Percentiles rank a stretch among this genome's conserved stretches.
phyloP scores from a whole-genome alignment of 2,113 vertebrate species.

The Thalassarche chlororhynchos region DNA sequence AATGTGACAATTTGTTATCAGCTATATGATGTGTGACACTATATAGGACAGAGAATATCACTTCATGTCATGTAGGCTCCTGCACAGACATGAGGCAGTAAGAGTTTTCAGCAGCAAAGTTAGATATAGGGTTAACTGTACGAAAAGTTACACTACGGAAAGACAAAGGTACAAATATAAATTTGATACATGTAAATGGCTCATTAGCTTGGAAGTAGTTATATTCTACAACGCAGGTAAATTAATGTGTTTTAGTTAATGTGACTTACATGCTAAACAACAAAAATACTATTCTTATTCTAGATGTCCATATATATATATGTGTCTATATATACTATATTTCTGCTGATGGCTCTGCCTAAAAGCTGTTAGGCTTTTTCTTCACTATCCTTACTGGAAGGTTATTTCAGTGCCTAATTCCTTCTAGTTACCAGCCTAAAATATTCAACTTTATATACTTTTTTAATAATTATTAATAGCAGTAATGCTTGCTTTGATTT shows the following conservation, averaged over 20 bases:
- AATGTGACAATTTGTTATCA: not conserved
- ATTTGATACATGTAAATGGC: not conserved
- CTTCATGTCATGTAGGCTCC: not conserved
- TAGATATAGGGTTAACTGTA: not conserved
- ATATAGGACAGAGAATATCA: not conserved
- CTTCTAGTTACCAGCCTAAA: not conserved
- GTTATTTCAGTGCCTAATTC: slow-evolving; percentile 10
- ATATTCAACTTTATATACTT: slow-evolving; percentile 38
- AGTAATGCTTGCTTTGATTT: slow-evolving; percentile 29
- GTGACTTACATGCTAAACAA: not conserved
- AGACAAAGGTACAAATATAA: accelerated
- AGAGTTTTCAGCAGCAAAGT: not conserved
- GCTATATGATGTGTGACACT: accelerated
- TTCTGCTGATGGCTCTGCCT: not conserved
- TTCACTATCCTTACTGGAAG: not conserved
- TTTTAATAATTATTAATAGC: slow-evolving; percentile 20
- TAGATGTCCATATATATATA: too few relatives aligned
- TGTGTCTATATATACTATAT: not conserved
- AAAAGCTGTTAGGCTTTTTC: not conserved
- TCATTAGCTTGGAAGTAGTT: not conserved
- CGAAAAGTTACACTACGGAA: not conserved
- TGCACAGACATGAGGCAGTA: not conserved
- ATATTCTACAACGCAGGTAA: not conserved
- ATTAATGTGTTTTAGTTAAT: not conserved
- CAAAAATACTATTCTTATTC: not conserved